Conservation (phyloP, 2,888 invertebrate species). For the Catocala sponsa region DNA sequence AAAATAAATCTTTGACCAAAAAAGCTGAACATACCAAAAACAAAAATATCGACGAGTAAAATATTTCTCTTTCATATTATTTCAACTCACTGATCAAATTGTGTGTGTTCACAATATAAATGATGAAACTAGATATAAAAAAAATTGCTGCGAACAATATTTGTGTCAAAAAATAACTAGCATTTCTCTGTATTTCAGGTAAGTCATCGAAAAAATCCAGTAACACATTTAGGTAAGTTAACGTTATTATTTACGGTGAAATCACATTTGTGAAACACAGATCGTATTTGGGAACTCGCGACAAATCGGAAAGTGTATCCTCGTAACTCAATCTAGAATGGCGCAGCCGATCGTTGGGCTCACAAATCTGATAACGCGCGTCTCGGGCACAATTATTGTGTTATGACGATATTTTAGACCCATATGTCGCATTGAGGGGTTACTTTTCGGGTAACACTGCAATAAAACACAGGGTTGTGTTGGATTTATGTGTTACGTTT, state of each 20-base stretch:
- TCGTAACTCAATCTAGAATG: constrained; percentile 42
- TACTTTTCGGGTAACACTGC: constrained; percentile 23
- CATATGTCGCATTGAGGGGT: constrained; percentile 30
- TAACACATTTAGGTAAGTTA: constrained; percentile 47
- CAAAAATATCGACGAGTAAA: not conserved
- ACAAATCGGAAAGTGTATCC: constrained; percentile 47
- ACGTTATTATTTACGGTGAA: constrained; percentile 39
- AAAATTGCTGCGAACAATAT: not conserved
- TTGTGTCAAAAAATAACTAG: constrained; percentile 13
- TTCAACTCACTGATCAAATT: constrained; percentile 4
- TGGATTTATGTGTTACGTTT: constrained; percentile 8
- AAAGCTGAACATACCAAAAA: not conserved
- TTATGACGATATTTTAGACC: constrained; percentile 44
- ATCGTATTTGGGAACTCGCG: constrained; percentile 35
- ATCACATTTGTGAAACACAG: constrained; percentile 36
- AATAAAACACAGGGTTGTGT: constrained; percentile 14
- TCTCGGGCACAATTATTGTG: constrained; percentile 46
- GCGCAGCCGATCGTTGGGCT: constrained; percentile 36
- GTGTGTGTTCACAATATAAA: not conserved
- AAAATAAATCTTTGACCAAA: not conserved
- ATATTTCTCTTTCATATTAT: not conserved
- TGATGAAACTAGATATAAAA: not conserved
- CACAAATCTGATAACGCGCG: constrained; percentile 47
- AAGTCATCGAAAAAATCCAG: constrained; percentile 39
- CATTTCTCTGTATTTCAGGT: constrained; percentile 41